Evolutionary conservation across 2,888 invertebrate genomes (phyloP).

Genomic region (Conchocele bisecta): DNA sequence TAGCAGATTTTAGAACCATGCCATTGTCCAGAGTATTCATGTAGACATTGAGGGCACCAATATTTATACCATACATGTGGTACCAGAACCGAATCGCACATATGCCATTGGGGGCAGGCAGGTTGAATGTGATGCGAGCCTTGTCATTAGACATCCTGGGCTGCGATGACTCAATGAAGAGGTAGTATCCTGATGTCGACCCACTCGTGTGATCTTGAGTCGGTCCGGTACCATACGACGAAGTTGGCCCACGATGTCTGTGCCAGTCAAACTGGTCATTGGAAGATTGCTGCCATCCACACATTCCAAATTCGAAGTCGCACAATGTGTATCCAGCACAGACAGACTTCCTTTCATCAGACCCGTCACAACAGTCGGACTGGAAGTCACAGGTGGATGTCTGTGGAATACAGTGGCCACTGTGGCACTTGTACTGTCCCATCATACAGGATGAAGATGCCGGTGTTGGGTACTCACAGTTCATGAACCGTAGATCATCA

Average conservation of each 20-base stretch:
- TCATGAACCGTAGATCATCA: conserved; percentile 74
- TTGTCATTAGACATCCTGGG: conserved; percentile 60
- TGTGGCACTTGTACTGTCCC: conserved; percentile 63
- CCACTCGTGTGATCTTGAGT: conserved; percentile 72
- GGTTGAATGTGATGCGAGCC: conserved; percentile 60
- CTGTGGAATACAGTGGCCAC: conserved; percentile 70
- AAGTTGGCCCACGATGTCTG: conserved; percentile 62
- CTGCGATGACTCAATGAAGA: conserved; percentile 70
- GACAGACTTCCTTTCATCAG: conserved; percentile 60
- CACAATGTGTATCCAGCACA: conserved; percentile 70
- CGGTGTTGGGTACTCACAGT: conserved; percentile 72
- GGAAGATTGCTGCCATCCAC: conserved; percentile 71
- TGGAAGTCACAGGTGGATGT: conserved; percentile 70
- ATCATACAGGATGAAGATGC: conserved; percentile 46
- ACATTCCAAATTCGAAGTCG: conserved; percentile 77
- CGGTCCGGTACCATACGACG: conserved; percentile 68
- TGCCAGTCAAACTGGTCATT: conserved; percentile 74
- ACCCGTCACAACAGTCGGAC: conserved; percentile 71
- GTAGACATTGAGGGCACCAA: conserved; percentile 67
- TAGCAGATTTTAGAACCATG: conserved; percentile 41
- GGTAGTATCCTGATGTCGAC: conserved; percentile 66
- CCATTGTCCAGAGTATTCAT: conserved; percentile 54
- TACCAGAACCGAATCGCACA: conserved; percentile 79
- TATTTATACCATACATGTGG: conserved; percentile 76
- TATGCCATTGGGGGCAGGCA: conserved; percentile 57